Base-by-base conservation (phyloP, 2,113 vertebrate species). In the Xenus cinereus region DNA sequence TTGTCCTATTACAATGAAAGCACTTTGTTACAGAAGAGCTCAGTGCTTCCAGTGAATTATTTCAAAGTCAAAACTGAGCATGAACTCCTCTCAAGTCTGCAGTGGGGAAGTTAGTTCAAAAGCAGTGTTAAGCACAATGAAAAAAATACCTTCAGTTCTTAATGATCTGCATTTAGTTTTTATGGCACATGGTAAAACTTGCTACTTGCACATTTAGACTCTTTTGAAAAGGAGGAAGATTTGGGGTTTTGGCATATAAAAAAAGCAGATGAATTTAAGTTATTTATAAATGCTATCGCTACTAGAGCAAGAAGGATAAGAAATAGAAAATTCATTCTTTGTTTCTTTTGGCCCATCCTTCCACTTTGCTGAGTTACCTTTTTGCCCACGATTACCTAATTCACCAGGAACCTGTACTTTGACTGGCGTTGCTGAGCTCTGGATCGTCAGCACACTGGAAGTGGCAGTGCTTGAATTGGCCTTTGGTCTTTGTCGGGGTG, bases 401-500 rank as follows among this genome's bases (percentile, higher is more conserved):
- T 98, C 99, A 87, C 98, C 97, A 43, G 98, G 98, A 95, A 96
- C 97, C 15, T 98, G 98, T 94, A 99, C 99, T 98, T 99, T 99
- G 67, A 98, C 98, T 17, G 99, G 99, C 20, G 99, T 99, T 88
- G 98, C 98, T 15, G 99, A 98, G 97, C 98, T 99, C 43, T 99
- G 97, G 87, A 99, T 98, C 1, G 98, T 97, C 89, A 99, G 98
- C 68, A 99, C 98, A 37, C 97, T 98, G 22, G 98, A 97, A 96
- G 98, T 96, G n/a, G 98, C 97, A 37, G 97, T 81, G 90, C 95
- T 87, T 3, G 98, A 96, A 84, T 95, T 98, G 88, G 99, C 99
- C 97, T 99, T 99, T 90, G 99, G 99, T 97, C 99, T 98, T 97
- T 99, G 99, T 84, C 99, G 97, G 12, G 99, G 99, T 84, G 98